Base-by-base conservation (phyloP, 2,888 invertebrate genomes). In the Pollenia amentaria region DNA sequence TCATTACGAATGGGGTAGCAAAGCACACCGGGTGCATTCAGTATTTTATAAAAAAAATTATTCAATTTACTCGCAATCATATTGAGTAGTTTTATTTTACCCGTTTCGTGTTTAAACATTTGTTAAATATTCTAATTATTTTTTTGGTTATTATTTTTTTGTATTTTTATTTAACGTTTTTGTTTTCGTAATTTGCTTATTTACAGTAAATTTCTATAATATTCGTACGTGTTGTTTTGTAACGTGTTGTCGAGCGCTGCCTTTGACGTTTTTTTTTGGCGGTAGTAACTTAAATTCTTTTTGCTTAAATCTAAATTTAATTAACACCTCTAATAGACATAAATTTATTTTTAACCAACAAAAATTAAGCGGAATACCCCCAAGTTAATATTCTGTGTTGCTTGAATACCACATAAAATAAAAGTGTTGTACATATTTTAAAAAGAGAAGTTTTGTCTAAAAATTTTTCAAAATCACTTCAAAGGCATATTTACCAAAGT, bases 91-190 rank as follows among this genome's bases (percentile, higher is more conserved):
- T 42, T 79, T 48, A 64, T 69, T 44, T 69, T 69, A 85, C 82
- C 85, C 69, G 82, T 82, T 82, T 85, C 60, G 57, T 75, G 65
- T 51, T 80, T 55, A 46, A 81, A 76, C 44, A 69, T 16, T 53
- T 62, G 46, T 64, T 79, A 51, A 65, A 70, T 42, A 70, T 69
- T 38, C 46, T 60, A 53, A 67, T 48, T 84, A 67, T 73, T 84
- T 55, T 70, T 84, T 64, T 85, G 51, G 44, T 67, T 81, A 64
- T 60, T 67, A 60, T 60, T 82, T 38, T n/a, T 29, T 48, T 18
- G 12, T 62, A 48, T 75, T 64, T 72, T 55, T 42, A 70, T 60
- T 69, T 51, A 29, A 16, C 44, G 21, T 51, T 21, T 29, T 57
- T n/a, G n/a, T 76, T 48, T 70, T 51, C 14, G 38, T 69, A 62